These are phyloP conservation scores for Motacilla alba DNA, from an alignment of 2,113 vertebrate genomes.

Conservation along the genomic window DNA sequence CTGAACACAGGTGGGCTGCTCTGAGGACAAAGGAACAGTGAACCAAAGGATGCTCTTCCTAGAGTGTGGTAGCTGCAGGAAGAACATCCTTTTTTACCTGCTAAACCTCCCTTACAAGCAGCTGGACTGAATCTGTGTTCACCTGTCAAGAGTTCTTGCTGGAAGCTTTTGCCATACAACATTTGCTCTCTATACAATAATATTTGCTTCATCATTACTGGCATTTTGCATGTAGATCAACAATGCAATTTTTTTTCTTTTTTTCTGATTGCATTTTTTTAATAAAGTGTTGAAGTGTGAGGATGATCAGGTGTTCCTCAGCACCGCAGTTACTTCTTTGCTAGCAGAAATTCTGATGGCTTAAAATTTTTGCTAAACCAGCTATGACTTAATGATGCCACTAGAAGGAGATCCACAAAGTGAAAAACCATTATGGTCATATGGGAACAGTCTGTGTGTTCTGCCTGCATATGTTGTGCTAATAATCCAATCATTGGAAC, in stretches of 20 bases:
- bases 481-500: neutral
- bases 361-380: neutral
- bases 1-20: neutral
- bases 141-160: neutral
- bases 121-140: neutral
- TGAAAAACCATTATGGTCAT: neutral
- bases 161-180: neutral
- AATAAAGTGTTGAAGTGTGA: neutral
- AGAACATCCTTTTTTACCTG: neutral
- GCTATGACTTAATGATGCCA: neutral
- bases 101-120: neutral
- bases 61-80: neutral
- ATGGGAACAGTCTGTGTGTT: neutral
- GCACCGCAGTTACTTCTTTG: neutral
- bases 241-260: neutral
- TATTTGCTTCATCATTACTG: neutral
- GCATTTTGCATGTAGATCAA: neutral
- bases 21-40: neutral
- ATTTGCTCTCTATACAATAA: neutral
- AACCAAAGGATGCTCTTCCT: neutral
- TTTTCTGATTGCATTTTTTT: neutral
- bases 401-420: neutral
- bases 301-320: neutral
- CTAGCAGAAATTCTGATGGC: neutral
- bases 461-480: rapidly evolving